Conservation (phyloP, 1,140 invertebrate species). For the Drusus annulatus region DNA sequence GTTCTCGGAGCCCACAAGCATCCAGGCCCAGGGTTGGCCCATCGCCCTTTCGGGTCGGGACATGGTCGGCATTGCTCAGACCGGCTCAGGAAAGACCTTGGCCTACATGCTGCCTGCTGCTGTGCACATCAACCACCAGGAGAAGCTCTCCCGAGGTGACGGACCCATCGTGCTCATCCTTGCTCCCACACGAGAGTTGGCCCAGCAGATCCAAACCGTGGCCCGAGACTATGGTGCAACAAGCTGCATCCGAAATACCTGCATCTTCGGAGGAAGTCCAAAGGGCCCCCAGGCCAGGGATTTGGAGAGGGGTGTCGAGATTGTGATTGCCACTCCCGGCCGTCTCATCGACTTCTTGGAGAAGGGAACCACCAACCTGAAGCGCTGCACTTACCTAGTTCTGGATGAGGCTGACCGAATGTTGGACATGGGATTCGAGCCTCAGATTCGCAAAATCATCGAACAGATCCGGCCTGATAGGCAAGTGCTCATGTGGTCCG, state of each 20-base stretch:
- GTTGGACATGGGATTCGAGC: slow-evolving; percentile 98
- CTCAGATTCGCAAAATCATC: slow-evolving; percentile 98
- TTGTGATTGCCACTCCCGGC: slow-evolving; percentile 97
- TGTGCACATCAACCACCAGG: slow-evolving; percentile 83
- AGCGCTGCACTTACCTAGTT: slow-evolving; percentile 94
- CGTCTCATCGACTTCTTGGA: slow-evolving; percentile 98
- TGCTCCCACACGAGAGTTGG: slow-evolving; percentile 96
- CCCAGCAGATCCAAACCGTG: slow-evolving; percentile 97
- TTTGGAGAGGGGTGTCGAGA: slow-evolving; percentile 91
- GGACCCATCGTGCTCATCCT: slow-evolving; percentile 94
- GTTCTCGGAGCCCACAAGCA: slow-evolving; percentile 89
- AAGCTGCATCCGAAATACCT: slow-evolving; percentile 90
- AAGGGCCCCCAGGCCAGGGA: slow-evolving; percentile 95
- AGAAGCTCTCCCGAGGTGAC: slow-evolving; percentile 82
- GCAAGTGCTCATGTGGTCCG: slow-evolving; percentile 98
- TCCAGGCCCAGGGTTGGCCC: slow-evolving; percentile 93
- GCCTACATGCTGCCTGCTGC: slow-evolving; percentile 88
- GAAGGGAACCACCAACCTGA: slow-evolving; percentile 90
- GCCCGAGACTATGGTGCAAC: slow-evolving; percentile 90
- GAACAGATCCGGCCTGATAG: slow-evolving; percentile 95
- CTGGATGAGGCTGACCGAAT: slow-evolving; percentile 95
- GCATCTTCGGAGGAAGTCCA: slow-evolving; percentile 97
- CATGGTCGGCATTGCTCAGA: slow-evolving; percentile 96
- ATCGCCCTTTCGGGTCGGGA: slow-evolving; percentile 93
- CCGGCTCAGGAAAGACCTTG: slow-evolving; percentile 92